phyloP scores from a whole-genome alignment of 2,888 invertebrate genomes.

The Thecocarcelia acutangulata region DNA sequence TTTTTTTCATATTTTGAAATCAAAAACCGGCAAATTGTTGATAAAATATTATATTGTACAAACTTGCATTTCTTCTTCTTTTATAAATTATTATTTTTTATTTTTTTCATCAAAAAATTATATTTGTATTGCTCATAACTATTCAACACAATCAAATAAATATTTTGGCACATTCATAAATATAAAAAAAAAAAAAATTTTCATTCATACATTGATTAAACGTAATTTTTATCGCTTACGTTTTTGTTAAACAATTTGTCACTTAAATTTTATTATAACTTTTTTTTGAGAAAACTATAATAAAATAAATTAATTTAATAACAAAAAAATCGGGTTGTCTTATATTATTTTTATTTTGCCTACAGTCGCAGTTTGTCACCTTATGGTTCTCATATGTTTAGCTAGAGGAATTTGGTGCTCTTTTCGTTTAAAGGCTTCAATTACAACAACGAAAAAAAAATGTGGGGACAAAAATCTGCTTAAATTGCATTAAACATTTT shows the following conservation, averaged over 20 bases:
- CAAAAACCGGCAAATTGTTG: slow-evolving; percentile 47
- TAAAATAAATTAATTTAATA: slow-evolving; percentile 16
- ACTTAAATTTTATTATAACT: slow-evolving; percentile 8
- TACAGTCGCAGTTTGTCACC: slow-evolving; percentile 63
- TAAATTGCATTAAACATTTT: slow-evolving; percentile 49
- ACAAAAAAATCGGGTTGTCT: neutral
- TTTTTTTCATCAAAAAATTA: slow-evolving; percentile 36
- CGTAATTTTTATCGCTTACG: slow-evolving; percentile 19
- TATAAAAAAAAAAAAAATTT: slow-evolving; percentile 6
- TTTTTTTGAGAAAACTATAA: slow-evolving; percentile 4
- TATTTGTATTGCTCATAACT: neutral
- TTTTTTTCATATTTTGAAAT: slow-evolving; percentile 1
- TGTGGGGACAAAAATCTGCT: slow-evolving; percentile 43
- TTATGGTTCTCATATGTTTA: slow-evolving; percentile 69
- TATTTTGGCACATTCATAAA: slow-evolving; percentile 24
- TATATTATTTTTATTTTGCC: slow-evolving; percentile 36
- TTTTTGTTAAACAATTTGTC: slow-evolving; percentile 46
- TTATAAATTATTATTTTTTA: slow-evolving; percentile 7
- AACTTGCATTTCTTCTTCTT: slow-evolving; percentile 19
- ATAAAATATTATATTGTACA: slow-evolving; percentile 19
- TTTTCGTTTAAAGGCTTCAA: slow-evolving; percentile 51
- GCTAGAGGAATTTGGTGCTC: slow-evolving; percentile 22
- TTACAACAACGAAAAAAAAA: slow-evolving; percentile 44
- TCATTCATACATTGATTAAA: slow-evolving; percentile 57
- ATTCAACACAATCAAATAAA: slow-evolving; percentile 46